Evolutionary conservation across 2,888 invertebrate species (phyloP).

Genomic region (Ormyrus nitidulus): DNA sequence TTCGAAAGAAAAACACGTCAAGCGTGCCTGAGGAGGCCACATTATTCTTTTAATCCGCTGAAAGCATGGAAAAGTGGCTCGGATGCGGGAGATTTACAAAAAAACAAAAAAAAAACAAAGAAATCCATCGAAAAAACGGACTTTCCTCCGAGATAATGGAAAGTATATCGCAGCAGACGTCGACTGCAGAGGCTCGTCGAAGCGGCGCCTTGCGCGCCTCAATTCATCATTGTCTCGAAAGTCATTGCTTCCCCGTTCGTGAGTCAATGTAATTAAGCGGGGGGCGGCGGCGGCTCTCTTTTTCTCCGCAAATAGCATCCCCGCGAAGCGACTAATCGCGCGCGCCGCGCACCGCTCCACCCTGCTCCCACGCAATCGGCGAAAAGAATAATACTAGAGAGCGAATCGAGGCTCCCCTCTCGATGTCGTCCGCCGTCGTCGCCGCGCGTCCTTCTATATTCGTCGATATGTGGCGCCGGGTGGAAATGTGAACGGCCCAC

Average conservation of each 20-base stretch:
- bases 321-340: slow-evolving; percentile 8
- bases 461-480: background rate
- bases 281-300: background rate
- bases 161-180: too few species aligned
- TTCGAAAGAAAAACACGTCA: background rate
- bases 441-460: background rate
- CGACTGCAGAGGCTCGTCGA: background rate
- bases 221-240: slow-evolving; percentile 14
- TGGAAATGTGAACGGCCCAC: too few species aligned
- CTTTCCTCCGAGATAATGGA: too few species aligned
- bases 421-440: too few species aligned
- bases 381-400: too few species aligned
- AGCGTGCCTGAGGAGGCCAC: background rate
- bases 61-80: too few species aligned
- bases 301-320: too few species aligned
- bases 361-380: too few species aligned
- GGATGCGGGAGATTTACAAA: background rate
- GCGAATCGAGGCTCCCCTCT: too few species aligned
- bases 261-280: slow-evolving; percentile 7
- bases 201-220: background rate
- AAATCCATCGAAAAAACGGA: too few species aligned
- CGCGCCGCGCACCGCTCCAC: background rate
- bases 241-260: background rate
- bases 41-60: too few species aligned
- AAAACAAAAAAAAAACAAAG: too few species aligned